Percentiles rank a stretch among this genome's conserved stretches.
phyloP scores from a whole-genome alignment of 1,140 invertebrate species.

The Liolophura sinensis region DNA sequence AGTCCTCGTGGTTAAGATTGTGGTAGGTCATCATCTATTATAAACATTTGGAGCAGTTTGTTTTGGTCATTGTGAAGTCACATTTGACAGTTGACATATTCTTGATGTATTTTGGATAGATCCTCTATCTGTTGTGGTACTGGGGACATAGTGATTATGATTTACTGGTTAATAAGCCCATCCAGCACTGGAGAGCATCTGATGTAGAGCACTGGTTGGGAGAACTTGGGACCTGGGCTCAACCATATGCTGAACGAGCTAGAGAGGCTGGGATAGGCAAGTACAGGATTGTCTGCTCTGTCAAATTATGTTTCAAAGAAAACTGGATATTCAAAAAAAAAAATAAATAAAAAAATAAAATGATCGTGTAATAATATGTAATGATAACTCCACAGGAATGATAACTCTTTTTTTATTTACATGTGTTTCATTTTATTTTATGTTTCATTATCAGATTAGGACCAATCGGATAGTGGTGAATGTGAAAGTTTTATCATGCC shows the following conservation, averaged over 20 bases:
- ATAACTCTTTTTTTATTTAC: not conserved
- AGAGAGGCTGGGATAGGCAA: conserved; percentile 34
- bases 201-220: conserved; percentile 43
- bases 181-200: conserved; percentile 30
- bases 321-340: too few species aligned
- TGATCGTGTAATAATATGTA: too few species aligned
- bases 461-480: too few species aligned
- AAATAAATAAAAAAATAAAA: too few species aligned
- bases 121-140: conserved; percentile 40
- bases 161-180: conserved; percentile 41
- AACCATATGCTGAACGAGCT: conserved; percentile 23
- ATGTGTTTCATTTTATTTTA: not conserved
- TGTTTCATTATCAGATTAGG: too few species aligned
- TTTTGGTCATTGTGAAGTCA: too few species aligned
- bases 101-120: conserved; percentile 17
- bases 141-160: conserved; percentile 38
- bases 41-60: too few species aligned
- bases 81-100: too few species aligned
- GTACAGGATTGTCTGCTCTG: not conserved
- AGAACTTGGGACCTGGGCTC: conserved; percentile 38
- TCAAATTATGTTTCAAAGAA: not conserved
- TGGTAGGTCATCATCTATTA: too few species aligned
- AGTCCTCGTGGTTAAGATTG: too few species aligned
- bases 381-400: not conserved
- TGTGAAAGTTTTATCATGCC: too few species aligned